These are phyloP conservation scores for Pinna nobilis DNA, from an alignment of 1,140 invertebrate genomes.

Conservation along the genomic window DNA sequence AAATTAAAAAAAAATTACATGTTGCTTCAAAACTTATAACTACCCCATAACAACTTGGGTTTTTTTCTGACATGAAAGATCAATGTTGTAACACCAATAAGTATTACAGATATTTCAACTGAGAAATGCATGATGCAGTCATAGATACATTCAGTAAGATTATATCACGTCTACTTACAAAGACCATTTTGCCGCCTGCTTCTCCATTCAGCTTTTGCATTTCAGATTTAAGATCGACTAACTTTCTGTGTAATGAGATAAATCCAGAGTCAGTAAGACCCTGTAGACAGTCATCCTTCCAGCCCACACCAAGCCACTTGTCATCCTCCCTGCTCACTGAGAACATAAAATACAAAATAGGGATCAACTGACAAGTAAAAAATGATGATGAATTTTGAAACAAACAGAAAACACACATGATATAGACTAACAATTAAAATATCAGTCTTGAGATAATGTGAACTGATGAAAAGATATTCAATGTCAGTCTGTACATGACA, in stretches of 20 bases:
- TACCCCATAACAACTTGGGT: too few species aligned
- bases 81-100: too few species aligned
- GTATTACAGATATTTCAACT: background rate
- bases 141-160: background rate
- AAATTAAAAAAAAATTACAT: too few species aligned
- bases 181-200: constrained; percentile 55
- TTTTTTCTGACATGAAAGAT: too few species aligned
- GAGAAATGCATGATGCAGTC: background rate
- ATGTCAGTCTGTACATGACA: too few species aligned
- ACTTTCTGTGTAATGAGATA: constrained; percentile 46
- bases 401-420: too few species aligned
- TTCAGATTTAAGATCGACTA: constrained; percentile 58
- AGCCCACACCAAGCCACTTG: constrained; percentile 10
- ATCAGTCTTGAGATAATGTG: too few species aligned
- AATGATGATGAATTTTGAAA: background rate
- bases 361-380: background rate
- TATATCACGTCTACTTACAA: constrained; percentile 56
- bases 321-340: background rate
- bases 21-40: too few species aligned
- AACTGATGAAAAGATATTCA: too few species aligned
- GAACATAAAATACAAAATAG: background rate
- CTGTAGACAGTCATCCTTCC: background rate
- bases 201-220: constrained; percentile 56
- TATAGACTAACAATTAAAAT: too few species aligned
- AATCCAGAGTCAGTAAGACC: background rate